A percentile compares a stretch with the other conserved stretches of the same genome.
Evolutionary conservation across 1,140 invertebrate genomes (phyloP).

Genomic region (Trachymyrmex cornetzi): DNA sequence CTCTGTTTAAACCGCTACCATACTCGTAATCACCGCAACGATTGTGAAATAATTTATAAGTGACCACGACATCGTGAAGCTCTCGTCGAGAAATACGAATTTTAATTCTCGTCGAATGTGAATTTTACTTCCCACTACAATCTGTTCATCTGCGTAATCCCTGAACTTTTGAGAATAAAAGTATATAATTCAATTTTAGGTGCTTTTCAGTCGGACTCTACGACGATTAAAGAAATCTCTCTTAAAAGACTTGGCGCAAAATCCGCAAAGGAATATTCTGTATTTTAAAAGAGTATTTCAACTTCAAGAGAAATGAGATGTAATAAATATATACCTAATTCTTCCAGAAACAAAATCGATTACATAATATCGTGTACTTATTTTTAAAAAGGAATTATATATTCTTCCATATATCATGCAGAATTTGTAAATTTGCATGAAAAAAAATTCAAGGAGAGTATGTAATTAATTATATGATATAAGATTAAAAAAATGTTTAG

Average conservation of each 20-base stretch:
- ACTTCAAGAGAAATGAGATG: background rate
- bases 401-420: background rate
- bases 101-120: conserved; percentile 6
- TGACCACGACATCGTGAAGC: background rate
- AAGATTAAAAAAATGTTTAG: background rate
- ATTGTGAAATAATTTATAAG: background rate
- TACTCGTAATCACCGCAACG: background rate
- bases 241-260: background rate
- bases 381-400: background rate
- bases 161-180: conserved; percentile 34
- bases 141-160: background rate
- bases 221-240: conserved; percentile 11
- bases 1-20: background rate
- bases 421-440: background rate
- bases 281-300: background rate
- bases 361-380: background rate
- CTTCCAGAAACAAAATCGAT: background rate
- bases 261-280: conserved; percentile 5
- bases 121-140: conserved; percentile 1
- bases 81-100: conserved; percentile 1
- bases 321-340: background rate
- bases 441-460: background rate
- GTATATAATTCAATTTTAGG: background rate
- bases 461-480: background rate
- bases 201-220: background rate